These are phyloP conservation scores for Tipula unca DNA, from an alignment of 2,888 invertebrate genomes.

Conservation along the genomic window DNA sequence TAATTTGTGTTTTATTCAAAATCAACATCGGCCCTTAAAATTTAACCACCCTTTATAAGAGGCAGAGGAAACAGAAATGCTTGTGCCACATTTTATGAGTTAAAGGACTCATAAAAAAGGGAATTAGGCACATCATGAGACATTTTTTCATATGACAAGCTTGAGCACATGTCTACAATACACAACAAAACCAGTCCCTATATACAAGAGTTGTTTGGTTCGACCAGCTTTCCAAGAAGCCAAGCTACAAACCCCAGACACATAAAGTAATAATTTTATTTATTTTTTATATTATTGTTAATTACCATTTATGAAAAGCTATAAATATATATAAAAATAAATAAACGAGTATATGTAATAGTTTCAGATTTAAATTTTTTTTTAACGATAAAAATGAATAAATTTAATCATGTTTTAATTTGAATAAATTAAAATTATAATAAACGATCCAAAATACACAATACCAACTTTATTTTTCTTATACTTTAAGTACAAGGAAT, in stretches of 20 bases:
- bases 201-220: too few species aligned
- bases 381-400: not conserved
- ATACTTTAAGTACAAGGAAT: not conserved
- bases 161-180: too few species aligned
- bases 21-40: too few species aligned
- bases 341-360: not conserved
- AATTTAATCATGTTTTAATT: conserved; percentile 14
- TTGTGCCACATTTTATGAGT: too few species aligned
- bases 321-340: not conserved
- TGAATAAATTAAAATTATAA: not conserved
- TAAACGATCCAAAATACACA: not conserved
- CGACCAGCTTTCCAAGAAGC: not conserved
- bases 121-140: too few species aligned
- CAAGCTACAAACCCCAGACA: not conserved
- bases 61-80: too few species aligned
- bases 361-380: not conserved
- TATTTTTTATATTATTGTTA: not conserved
- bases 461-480: not conserved
- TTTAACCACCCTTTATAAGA: too few species aligned
- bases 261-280: not conserved
- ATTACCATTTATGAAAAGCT: not conserved
- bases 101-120: too few species aligned
- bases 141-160: too few species aligned
- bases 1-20: too few species aligned
- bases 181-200: too few species aligned